Percentiles rank a stretch among this genome's conserved stretches.
These are phyloP conservation scores for Neoniphon sammara DNA, from an alignment of 2,797 vertebrate genomes.

Conservation along the genomic window DNA sequence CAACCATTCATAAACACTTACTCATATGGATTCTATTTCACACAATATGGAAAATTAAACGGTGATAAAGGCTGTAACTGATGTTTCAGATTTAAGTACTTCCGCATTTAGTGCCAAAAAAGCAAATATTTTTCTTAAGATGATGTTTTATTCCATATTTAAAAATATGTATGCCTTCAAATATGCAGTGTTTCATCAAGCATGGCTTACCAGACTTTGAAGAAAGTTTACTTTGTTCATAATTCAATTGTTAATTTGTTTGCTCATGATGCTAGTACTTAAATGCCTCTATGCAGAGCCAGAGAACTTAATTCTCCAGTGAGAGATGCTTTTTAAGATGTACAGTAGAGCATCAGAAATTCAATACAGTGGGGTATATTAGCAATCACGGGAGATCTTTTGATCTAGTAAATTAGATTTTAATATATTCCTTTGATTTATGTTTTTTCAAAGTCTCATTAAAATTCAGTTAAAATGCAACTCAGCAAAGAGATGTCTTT, in stretches of 20 bases:
- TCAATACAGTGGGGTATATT: slow-evolving; percentile 79
- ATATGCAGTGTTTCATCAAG: slow-evolving; percentile 22
- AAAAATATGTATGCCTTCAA: background rate
- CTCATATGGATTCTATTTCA: slow-evolving; percentile 19
- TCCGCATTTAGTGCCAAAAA: slow-evolving; percentile 14
- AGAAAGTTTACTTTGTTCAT: slow-evolving; percentile 70
- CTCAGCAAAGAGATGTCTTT: slow-evolving; percentile 79
- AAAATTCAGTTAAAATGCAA: slow-evolving; percentile 79
- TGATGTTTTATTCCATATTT: background rate
- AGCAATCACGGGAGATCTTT: slow-evolving; percentile 80
- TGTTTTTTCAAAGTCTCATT: slow-evolving; percentile 76
- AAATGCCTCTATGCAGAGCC: slow-evolving; percentile 62
- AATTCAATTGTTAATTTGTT: slow-evolving; percentile 65
- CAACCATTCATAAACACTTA: slow-evolving; percentile 51
- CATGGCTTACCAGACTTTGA: slow-evolving; percentile 54
- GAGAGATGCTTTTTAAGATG: slow-evolving; percentile 74
- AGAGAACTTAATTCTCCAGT: slow-evolving; percentile 66
- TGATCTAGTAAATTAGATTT: slow-evolving; percentile 84
- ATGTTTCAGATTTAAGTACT: slow-evolving; percentile 37
- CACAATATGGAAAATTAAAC: slow-evolving; percentile 39
- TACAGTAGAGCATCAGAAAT: slow-evolving; percentile 73
- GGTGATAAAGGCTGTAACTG: slow-evolving; percentile 31
- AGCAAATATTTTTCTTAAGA: slow-evolving; percentile 22
- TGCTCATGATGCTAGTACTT: slow-evolving; percentile 49
- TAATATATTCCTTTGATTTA: slow-evolving; percentile 85